These are phyloP conservation scores for Phaonia tiefii DNA, from an alignment of 2,888 invertebrate species.

Conservation along the genomic window DNA sequence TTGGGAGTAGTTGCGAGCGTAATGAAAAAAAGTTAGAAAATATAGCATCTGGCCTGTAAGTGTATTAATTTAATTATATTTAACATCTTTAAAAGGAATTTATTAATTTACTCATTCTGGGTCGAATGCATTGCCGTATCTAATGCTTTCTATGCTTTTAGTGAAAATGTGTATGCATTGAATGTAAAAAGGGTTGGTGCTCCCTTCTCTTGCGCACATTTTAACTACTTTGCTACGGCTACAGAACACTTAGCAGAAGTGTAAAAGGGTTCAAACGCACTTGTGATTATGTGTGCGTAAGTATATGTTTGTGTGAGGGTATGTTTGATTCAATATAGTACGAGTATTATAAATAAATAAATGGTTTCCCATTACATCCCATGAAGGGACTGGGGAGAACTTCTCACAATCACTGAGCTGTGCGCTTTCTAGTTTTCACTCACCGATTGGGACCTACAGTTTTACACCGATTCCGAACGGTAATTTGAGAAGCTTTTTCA, in stretches of 20 bases:
- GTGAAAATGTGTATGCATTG: constrained; percentile 31
- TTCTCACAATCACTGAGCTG: too few relatives aligned
- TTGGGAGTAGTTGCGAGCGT: not conserved
- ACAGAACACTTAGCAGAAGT: constrained; percentile 27
- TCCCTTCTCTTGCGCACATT: constrained; percentile 15
- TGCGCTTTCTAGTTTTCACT: too few relatives aligned
- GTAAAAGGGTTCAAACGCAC: constrained; percentile 48
- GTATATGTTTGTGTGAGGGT: constrained; percentile 20
- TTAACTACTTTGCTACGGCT: constrained; percentile 31
- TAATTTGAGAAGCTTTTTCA: too few relatives aligned
- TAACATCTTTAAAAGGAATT: constrained; percentile 51
- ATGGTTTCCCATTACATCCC: too few relatives aligned
- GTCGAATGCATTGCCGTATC: not conserved
- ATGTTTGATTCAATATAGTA: constrained; percentile 30
- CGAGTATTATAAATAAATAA: constrained; percentile 18
- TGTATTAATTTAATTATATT: constrained; percentile 56
- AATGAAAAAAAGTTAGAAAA: not conserved
- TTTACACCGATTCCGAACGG: too few relatives aligned
- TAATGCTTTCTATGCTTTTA: constrained; percentile 28
- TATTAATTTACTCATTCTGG: not conserved
- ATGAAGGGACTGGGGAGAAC: too few relatives aligned
- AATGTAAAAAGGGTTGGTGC: constrained; percentile 52
- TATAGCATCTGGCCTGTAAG: constrained; percentile 42
- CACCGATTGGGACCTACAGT: too few relatives aligned
- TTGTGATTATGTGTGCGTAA: constrained; percentile 4